Percentiles rank a stretch among this genome's conserved stretches.
phyloP scores from a whole-genome alignment of 2,113 vertebrate genomes.

The Ivindomyrus marchei region DNA sequence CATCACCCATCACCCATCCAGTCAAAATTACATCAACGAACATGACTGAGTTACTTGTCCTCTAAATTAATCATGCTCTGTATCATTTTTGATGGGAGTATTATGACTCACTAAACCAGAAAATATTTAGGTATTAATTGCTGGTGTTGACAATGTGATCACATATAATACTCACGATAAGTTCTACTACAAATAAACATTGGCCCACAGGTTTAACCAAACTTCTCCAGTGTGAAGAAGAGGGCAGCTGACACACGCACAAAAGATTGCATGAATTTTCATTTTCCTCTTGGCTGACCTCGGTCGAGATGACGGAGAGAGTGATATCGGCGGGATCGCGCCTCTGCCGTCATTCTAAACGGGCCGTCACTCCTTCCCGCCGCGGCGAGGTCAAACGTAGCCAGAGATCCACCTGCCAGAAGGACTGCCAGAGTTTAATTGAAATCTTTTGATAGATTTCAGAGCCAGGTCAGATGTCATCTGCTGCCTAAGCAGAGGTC shows the following conservation, averaged over 20 bases:
- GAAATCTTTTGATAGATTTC: slow-evolving; percentile 81
- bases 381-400: slow-evolving; percentile 55
- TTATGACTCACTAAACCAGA: not conserved
- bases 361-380: slow-evolving; percentile 35
- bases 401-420: slow-evolving; percentile 40
- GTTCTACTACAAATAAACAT: not conserved
- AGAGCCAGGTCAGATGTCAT: slow-evolving; percentile 65
- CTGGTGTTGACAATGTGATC: not conserved
- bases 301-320: not conserved
- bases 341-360: slow-evolving; percentile 19
- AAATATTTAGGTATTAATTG: not conserved
- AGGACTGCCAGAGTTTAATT: slow-evolving; percentile 69
- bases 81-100: not conserved
- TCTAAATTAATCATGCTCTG: not conserved
- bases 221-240: not conserved
- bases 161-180: not conserved
- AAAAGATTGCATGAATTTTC: not conserved
- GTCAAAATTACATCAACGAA: not conserved
- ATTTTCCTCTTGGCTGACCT: not conserved
- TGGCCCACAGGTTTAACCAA: not conserved
- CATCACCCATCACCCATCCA: not conserved
- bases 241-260: not conserved
- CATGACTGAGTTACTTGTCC: not conserved
- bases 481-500: slow-evolving; percentile 65
- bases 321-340: not conserved